Percentiles rank a stretch among this genome's conserved stretches.
Conservation (phyloP, 2,888 invertebrate genomes). For the Drosophila meridionalis region DNA sequence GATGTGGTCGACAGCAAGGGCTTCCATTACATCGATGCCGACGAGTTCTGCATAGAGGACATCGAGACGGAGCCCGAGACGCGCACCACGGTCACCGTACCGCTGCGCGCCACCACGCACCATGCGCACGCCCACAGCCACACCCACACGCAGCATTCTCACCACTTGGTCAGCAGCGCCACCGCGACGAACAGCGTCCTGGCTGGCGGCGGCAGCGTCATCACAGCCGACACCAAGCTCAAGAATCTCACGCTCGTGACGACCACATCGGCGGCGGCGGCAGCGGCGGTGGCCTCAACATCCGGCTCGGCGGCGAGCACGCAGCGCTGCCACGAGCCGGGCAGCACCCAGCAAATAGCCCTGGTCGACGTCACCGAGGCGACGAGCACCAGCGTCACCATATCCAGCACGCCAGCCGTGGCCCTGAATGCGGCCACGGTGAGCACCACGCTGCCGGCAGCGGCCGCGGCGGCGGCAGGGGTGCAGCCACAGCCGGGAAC, state of each 20-base stretch:
- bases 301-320: slow-evolving; percentile 11
- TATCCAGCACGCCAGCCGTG: slow-evolving; percentile 68
- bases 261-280: slow-evolving; percentile 47
- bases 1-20: slow-evolving; percentile 73
- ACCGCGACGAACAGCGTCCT: slow-evolving; percentile 56
- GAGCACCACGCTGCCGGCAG: slow-evolving; percentile 51
- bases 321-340: slow-evolving; percentile 12
- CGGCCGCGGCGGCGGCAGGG: neutral
- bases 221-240: slow-evolving; percentile 64
- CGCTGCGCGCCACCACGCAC: slow-evolving; percentile 25
- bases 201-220: slow-evolving; percentile 32
- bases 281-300: slow-evolving; percentile 36
- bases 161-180: slow-evolving; percentile 40
- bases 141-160: slow-evolving; percentile 30
- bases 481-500: neutral
- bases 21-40: slow-evolving; percentile 79
- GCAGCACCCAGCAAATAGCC: slow-evolving; percentile 55
- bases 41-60: slow-evolving; percentile 80
- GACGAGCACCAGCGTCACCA: slow-evolving; percentile 68
- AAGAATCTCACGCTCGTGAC: slow-evolving; percentile 78
- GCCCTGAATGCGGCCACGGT: slow-evolving; percentile 45
- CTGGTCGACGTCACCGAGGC: slow-evolving; percentile 70
- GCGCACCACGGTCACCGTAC: slow-evolving; percentile 32
- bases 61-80: slow-evolving; percentile 49
- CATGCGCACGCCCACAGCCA: slow-evolving; percentile 19